phyloP scores from a whole-genome alignment of 1,140 invertebrate genomes.

The Macrobrachium nipponense region DNA sequence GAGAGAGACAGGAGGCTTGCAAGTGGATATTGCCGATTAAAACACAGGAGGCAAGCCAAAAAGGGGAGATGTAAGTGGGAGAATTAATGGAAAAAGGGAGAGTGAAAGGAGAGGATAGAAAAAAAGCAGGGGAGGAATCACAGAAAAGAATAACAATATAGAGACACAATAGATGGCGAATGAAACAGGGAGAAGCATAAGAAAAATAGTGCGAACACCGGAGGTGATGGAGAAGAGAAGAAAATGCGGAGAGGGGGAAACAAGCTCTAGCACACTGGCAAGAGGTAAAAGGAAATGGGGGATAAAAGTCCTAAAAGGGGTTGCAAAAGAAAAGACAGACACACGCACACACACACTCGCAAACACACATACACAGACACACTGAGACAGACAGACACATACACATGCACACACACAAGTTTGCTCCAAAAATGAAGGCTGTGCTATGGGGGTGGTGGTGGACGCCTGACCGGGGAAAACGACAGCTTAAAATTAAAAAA shows the following conservation, averaged over 20 bases:
- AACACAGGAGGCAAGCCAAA: conserved; percentile 41
- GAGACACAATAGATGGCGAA: conserved; percentile 58
- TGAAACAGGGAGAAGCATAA: conserved; percentile 43
- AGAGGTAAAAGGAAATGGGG: conserved; percentile 44
- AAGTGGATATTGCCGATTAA: conserved; percentile 58
- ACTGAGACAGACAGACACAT: too few species aligned
- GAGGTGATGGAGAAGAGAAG: conserved; percentile 45
- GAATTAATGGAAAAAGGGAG: conserved; percentile 56
- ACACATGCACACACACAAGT: too few species aligned
- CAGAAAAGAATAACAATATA: conserved; percentile 53
- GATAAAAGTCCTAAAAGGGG: conserved; percentile 43
- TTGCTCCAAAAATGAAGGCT: conserved; percentile 7
- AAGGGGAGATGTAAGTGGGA: conserved; percentile 51
- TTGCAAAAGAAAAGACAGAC: conserved; percentile 33
- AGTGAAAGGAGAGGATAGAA: conserved; percentile 37
- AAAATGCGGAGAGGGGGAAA: conserved; percentile 43
- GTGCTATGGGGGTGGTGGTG: too few species aligned
- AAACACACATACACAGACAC: background rate
- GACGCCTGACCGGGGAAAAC: too few species aligned
- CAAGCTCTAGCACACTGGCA: conserved; percentile 1
- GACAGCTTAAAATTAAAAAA: background rate
- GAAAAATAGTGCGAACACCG: conserved; percentile 47
- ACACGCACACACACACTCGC: background rate
- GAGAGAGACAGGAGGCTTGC: conserved; percentile 32
- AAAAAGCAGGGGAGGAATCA: conserved; percentile 32